Percentiles rank a stretch among this genome's conserved stretches.
These are phyloP conservation scores for Porites australiensis DNA, from an alignment of 64 coral and sea anemone genomes.

Conservation along the genomic window DNA sequence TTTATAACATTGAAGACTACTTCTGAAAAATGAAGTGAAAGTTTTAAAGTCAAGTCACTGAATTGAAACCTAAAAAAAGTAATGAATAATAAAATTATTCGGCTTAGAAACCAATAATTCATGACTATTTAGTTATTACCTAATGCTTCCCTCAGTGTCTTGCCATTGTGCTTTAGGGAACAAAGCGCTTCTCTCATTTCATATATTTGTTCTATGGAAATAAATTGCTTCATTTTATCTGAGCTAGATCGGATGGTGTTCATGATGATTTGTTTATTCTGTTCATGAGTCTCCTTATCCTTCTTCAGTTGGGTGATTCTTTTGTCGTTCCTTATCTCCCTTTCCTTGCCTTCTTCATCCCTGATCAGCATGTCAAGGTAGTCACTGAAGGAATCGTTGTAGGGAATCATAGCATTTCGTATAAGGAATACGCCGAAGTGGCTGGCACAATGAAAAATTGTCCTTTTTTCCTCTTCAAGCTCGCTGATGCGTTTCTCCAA, in stretches of 20 bases:
- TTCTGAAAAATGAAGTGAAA: too few species aligned
- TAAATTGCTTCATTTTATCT: background rate
- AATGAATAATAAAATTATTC: too few species aligned
- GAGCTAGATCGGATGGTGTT: background rate
- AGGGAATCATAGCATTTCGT: conserved; percentile 16
- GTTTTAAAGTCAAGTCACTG: too few species aligned
- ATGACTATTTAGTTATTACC: background rate
- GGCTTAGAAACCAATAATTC: background rate
- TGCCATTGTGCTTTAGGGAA: conserved; percentile 39
- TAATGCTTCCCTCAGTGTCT: conserved; percentile 21
- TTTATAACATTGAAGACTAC: too few species aligned
- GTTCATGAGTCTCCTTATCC: conserved; percentile 20
- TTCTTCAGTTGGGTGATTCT: conserved; percentile 22
- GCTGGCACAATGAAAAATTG: background rate
- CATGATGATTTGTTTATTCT: background rate
- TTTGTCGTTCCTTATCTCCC: conserved; percentile 5
- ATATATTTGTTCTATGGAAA: conserved; percentile 11
- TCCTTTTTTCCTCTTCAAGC: conserved; percentile 5
- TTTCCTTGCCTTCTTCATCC: background rate
- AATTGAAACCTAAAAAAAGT: too few species aligned
- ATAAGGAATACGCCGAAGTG: conserved; percentile 25
- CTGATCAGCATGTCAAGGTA: conserved; percentile 32
- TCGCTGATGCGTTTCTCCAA: background rate
- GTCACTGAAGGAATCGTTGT: conserved; percentile 37
- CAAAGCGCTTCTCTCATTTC: conserved; percentile 35